phyloP scores from a whole-genome alignment of 1,140 invertebrate species.

The Magallana gigas region DNA sequence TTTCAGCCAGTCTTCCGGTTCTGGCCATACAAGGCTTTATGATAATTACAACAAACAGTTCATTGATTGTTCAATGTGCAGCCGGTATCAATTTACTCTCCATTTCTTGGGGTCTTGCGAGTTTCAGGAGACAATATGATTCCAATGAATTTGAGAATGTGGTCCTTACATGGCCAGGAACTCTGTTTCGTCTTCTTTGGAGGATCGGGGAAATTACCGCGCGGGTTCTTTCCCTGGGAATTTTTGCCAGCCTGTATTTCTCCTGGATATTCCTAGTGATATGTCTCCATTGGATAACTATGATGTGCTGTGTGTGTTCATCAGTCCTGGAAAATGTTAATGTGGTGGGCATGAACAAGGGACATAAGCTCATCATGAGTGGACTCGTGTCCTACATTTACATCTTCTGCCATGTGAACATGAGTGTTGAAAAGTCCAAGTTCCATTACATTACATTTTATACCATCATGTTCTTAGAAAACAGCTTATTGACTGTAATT shows the following conservation, averaged over 20 bases:
- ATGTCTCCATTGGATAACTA: conserved; percentile 89
- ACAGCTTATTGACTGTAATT: conserved; percentile 82
- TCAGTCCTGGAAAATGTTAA: conserved; percentile 91
- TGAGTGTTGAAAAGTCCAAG: conserved; percentile 88
- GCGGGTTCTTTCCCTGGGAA: conserved; percentile 88
- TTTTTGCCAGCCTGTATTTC: conserved; percentile 91
- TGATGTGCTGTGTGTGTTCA: conserved; percentile 92
- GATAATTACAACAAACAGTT: conserved; percentile 80
- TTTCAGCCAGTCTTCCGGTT: conserved; percentile 92
- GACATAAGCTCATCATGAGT: conserved; percentile 83
- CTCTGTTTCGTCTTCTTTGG: conserved; percentile 88
- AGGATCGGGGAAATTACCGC: conserved; percentile 91
- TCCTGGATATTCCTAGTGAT: conserved; percentile 91
- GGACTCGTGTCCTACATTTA: conserved; percentile 91
- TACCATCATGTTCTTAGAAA: conserved; percentile 94
- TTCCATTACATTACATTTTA: conserved; percentile 93
- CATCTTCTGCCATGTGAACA: conserved; percentile 93
- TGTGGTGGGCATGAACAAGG: conserved; percentile 83
- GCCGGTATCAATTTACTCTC: conserved; percentile 90
- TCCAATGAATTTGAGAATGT: conserved; percentile 90
- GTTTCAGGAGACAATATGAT: conserved; percentile 87
- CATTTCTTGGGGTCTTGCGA: conserved; percentile 93
- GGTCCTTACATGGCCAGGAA: conserved; percentile 92
- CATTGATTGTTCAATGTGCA: conserved; percentile 88
- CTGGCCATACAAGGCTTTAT: conserved; percentile 90